Evolutionary conservation across 2,888 invertebrate genomes (phyloP).

Genomic region (Phortica magna): DNA sequence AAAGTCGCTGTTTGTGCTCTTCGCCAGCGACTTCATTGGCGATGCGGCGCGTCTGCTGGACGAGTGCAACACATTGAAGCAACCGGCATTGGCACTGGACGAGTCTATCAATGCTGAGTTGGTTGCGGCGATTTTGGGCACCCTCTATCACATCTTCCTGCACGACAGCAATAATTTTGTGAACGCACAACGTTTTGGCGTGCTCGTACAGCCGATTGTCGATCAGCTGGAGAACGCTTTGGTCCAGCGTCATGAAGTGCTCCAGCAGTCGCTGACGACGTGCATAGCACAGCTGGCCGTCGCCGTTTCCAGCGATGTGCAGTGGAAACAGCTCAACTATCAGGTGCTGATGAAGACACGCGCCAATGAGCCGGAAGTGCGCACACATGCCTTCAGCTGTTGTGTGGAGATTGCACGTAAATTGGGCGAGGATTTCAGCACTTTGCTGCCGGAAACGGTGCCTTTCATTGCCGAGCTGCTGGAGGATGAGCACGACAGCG

Average conservation of each 20-base stretch:
- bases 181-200: constrained; percentile 90
- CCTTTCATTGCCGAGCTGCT: constrained; percentile 95
- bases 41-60: constrained; percentile 88
- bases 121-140: constrained; percentile 85
- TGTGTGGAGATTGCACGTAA: constrained; percentile 89
- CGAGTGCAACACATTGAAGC: constrained; percentile 82
- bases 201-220: constrained; percentile 90
- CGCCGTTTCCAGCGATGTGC: constrained; percentile 89
- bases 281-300: constrained; percentile 91
- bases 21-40: constrained; percentile 90
- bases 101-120: constrained; percentile 55
- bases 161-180: constrained; percentile 91
- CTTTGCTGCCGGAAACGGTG: constrained; percentile 93
- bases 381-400: constrained; percentile 85
- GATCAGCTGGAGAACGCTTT: constrained; percentile 90
- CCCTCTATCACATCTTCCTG: constrained; percentile 87
- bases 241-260: constrained; percentile 79
- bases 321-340: constrained; percentile 94
- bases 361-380: constrained; percentile 85
- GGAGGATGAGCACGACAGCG: constrained; percentile 91
- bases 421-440: constrained; percentile 92
- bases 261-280: constrained; percentile 84
- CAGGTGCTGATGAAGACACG: constrained; percentile 93
- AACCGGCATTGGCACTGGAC: constrained; percentile 79
- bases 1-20: constrained; percentile 93